These are phyloP conservation scores for Macrostomum lignano DNA, from an alignment of 1,140 invertebrate species.

Conservation along the genomic window DNA sequence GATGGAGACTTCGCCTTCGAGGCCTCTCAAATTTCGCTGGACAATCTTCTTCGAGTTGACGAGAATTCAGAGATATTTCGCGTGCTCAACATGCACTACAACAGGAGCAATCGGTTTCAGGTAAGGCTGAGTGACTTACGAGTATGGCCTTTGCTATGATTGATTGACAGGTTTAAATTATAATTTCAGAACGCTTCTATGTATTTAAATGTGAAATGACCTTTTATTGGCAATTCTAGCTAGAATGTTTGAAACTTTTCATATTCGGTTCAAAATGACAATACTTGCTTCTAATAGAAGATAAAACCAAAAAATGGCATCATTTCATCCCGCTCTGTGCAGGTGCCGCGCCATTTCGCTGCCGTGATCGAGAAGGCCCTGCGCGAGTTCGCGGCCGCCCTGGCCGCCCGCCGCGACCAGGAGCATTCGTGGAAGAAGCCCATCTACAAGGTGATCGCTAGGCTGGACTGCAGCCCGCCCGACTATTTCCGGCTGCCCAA, in stretches of 20 bases:
- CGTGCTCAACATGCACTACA: slow-evolving; percentile 83
- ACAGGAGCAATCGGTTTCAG: slow-evolving; percentile 94
- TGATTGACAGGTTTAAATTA: no score
- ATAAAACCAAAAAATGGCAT: background rate
- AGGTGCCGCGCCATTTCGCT: slow-evolving; percentile 88
- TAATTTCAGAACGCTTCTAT: no score
- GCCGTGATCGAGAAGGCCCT: slow-evolving; percentile 82
- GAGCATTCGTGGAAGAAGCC: slow-evolving; percentile 99
- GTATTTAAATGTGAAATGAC: no score
- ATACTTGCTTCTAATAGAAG: slow-evolving; percentile 5
- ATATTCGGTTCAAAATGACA: background rate
- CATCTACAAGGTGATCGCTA: slow-evolving; percentile 96
- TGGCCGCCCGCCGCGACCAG: slow-evolving; percentile 66
- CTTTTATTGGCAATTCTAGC: no score
- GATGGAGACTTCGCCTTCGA: no score
- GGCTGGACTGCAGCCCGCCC: slow-evolving; percentile 84
- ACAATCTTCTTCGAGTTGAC: slow-evolving; percentile 63
- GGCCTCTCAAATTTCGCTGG: slow-evolving; percentile 65
- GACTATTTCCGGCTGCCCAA: slow-evolving; percentile 98
- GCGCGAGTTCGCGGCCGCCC: slow-evolving; percentile 86
- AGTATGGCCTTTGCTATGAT: no score
- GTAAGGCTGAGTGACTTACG: no score
- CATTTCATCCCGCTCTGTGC: slow-evolving; percentile 12
- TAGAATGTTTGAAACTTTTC: background rate
- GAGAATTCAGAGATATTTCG: slow-evolving; percentile 74